Conservation (phyloP, 2,888 invertebrate species). For the Mimas tiliae region DNA sequence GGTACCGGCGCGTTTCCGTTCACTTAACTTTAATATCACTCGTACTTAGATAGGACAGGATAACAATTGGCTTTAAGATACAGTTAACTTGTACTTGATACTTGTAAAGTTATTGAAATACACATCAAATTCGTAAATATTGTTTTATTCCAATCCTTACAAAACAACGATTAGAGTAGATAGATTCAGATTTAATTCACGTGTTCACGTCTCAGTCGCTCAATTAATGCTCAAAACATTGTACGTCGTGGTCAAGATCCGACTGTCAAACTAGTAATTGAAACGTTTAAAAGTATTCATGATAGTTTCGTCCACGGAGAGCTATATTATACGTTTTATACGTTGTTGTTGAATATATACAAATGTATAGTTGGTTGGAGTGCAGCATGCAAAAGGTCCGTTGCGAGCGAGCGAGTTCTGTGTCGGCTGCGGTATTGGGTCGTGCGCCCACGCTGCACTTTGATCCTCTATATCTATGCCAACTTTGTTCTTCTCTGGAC, state of each 20-base stretch:
- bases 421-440: constrained; percentile 76
- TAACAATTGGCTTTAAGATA: constrained; percentile 70
- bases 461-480: constrained; percentile 82
- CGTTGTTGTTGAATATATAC: constrained; percentile 43
- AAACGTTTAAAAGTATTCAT: constrained; percentile 29
- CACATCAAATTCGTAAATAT: constrained; percentile 62
- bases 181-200: constrained; percentile 28
- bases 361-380: constrained; percentile 58
- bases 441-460: constrained; percentile 82
- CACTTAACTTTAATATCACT: constrained; percentile 41
- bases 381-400: constrained; percentile 68
- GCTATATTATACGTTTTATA: constrained; percentile 54
- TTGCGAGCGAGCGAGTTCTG: constrained; percentile 69
- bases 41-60: constrained; percentile 48
- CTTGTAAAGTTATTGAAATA: constrained; percentile 68
- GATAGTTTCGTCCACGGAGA: constrained; percentile 37
- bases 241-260: neutral
- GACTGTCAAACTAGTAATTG: constrained; percentile 13
- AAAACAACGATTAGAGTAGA: constrained; percentile 26
- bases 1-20: constrained; percentile 67
- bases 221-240: neutral
- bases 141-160: constrained; percentile 74
- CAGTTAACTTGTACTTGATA: constrained; percentile 52
- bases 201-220: constrained; percentile 3
- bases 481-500: constrained; percentile 77